Base-by-base conservation (phyloP, 2,113 vertebrate genomes). In the Morone saxatilis region DNA sequence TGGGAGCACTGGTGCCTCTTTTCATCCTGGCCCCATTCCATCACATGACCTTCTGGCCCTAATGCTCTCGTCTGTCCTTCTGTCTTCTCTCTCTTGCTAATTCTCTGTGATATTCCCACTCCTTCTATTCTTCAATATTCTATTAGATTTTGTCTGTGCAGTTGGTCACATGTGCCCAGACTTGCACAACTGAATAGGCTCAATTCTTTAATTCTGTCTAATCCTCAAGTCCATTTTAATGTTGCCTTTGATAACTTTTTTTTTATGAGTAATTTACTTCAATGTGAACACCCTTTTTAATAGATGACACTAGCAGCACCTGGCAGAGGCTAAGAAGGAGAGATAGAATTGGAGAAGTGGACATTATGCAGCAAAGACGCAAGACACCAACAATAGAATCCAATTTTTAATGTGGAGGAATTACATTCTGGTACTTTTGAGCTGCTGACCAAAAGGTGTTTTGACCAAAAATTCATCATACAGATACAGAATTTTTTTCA, bases 1-100 rank as follows among this genome's bases (percentile, higher is more conserved):
- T 89, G 90, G 87, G 86, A 91, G 76, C 40, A 4, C 78, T 81
- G 84, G 86, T 88, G 86, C 75, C 71, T 72, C 77, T 85, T 84
- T 71, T 85, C 60, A 86, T 91, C 73, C 43, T 61, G 84, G 65
- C 84, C 67, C 57, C 73, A 61, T 67, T 92, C 74, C 85, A 85
- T 90, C 76, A 80, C 75, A 76, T 65, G 77, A 80, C 84, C 86
- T 78, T 48, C 19, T 80, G 78, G 84, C 81, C 81, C 76, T 40
- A 69, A 83, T 66, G 67, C 53, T 78, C 80, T 66, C 7, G 20
- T 71, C 59, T 79, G 40, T 78, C 62, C 63, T 43, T 62, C 53
- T 41, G 61, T 47, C 72, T 81, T 60, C 36, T 38, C 48, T 80
- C 47, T 70, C 40, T 56, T 0, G 0, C 60, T 81, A 53, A 3